Evolutionary conservation across 2,797 vertebrate species (phyloP).

Genomic region (Acipenser oxyrinchus): DNA sequence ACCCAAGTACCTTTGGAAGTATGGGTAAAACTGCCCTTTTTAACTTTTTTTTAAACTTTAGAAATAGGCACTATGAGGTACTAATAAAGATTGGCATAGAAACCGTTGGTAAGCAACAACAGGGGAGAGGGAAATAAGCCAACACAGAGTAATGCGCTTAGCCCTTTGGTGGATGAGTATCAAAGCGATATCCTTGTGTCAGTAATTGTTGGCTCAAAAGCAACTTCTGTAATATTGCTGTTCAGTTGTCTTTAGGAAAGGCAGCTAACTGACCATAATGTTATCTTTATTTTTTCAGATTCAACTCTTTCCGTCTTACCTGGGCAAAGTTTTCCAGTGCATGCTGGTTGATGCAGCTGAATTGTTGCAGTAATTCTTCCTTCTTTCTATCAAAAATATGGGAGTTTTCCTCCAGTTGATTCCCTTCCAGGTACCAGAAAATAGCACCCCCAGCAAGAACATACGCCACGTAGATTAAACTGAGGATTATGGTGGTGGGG

Average conservation of each 20-base stretch:
- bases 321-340: slow-evolving; percentile 44
- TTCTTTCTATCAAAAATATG: slow-evolving; percentile 27
- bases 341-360: slow-evolving; percentile 49
- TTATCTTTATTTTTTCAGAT: no score
- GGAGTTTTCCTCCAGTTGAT: slow-evolving; percentile 33
- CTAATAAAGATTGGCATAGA: no score
- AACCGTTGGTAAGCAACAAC: no score
- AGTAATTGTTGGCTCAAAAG: background rate
- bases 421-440: slow-evolving; percentile 63
- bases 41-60: no score
- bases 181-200: no score
- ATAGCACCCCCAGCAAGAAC: slow-evolving; percentile 57
- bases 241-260: background rate
- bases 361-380: slow-evolving; percentile 30
- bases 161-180: no score
- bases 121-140: no score
- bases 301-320: slow-evolving; percentile 37
- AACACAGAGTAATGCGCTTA: no score
- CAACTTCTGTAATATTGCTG: background rate
- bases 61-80: no score
- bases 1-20: no score
- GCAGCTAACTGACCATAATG: no score
- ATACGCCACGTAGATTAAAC: slow-evolving; percentile 46
- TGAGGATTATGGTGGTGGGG: slow-evolving; percentile 54
- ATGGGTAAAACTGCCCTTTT: no score